Evolutionary conservation across 2,888 invertebrate genomes (phyloP).

Genomic region (Drosophila austrosaltans): DNA sequence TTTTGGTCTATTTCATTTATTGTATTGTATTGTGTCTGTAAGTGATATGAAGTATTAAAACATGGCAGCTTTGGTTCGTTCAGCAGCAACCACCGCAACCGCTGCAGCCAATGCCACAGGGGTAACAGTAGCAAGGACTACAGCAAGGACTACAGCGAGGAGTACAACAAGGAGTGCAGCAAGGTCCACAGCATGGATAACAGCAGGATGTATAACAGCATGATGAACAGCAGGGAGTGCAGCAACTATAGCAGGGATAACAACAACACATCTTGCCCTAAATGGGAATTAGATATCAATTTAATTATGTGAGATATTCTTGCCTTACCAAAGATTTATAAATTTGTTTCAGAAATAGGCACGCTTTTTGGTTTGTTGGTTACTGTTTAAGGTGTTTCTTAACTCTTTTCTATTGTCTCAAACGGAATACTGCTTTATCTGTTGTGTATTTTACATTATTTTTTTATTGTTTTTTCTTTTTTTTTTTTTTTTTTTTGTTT

Average conservation of each 20-base stretch:
- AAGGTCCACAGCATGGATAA: slow-evolving; percentile 16
- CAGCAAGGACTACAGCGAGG: slow-evolving; percentile 38
- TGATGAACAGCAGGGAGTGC: slow-evolving; percentile 25
- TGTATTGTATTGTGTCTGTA: not conserved
- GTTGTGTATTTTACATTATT: not conserved
- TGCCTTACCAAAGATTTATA: not conserved
- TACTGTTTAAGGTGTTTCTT: too few relatives aligned
- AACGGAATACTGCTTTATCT: too few relatives aligned
- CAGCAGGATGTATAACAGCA: slow-evolving; percentile 38
- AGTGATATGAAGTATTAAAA: too few relatives aligned
- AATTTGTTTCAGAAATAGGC: not conserved
- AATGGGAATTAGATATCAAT: not conserved
- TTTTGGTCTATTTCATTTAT: not conserved
- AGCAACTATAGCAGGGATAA: slow-evolving; percentile 1
- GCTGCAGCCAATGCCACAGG: slow-evolving; percentile 26
- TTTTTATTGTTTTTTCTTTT: not conserved
- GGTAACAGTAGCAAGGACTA: too few relatives aligned
- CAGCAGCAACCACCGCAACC: slow-evolving; percentile 19
- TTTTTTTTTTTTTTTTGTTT: not conserved
- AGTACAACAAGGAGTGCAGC: slow-evolving; percentile 35
- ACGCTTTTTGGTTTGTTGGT: too few relatives aligned
- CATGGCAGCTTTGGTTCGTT: not conserved
- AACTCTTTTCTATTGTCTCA: too few relatives aligned
- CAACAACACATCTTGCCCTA: slow-evolving; percentile 44
- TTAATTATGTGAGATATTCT: not conserved